Percentiles rank a stretch among this genome's conserved stretches.
phyloP scores from a whole-genome alignment of 2,888 invertebrate species.

The Phortica okadai region DNA sequence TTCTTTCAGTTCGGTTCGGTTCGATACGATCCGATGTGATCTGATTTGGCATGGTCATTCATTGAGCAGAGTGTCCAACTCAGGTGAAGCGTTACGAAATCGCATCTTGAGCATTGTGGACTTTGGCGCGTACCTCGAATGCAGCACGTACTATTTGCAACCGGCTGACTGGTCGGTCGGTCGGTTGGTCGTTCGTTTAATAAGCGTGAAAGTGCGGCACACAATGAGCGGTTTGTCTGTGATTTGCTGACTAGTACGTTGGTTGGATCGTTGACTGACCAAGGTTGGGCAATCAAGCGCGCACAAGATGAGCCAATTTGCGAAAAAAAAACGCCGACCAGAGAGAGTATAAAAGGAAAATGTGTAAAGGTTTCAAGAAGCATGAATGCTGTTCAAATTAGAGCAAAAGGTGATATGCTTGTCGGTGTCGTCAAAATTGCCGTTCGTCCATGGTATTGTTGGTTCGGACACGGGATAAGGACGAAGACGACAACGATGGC shows the following conservation, averaged over 20 bases:
- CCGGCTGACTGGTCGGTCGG: not conserved
- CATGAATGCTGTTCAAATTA: not conserved
- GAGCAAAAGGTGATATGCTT: constrained; percentile 14
- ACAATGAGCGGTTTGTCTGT: not conserved
- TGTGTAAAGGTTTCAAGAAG: not conserved
- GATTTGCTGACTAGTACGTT: not conserved
- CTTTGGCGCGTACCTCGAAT: not conserved
- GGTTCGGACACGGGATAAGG: too few species aligned
- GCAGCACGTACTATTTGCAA: not conserved
- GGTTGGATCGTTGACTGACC: not conserved
- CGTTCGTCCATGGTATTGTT: not conserved
- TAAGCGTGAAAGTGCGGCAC: constrained; percentile 15
- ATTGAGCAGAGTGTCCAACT: too few species aligned
- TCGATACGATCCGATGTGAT: not conserved
- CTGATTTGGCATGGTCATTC: not conserved
- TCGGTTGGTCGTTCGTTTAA: not conserved
- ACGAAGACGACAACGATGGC: not conserved
- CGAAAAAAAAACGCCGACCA: not conserved
- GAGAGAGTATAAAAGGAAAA: not conserved
- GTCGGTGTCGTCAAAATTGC: not conserved
- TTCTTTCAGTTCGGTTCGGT: not conserved
- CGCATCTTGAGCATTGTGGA: constrained; percentile 6
- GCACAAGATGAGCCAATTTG: constrained; percentile 28
- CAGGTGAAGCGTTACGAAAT: not conserved
- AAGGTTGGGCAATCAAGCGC: constrained; percentile 14